Evolutionary conservation across 2,888 invertebrate genomes (phyloP).

Genomic region (Hirudinaria manillensis): DNA sequence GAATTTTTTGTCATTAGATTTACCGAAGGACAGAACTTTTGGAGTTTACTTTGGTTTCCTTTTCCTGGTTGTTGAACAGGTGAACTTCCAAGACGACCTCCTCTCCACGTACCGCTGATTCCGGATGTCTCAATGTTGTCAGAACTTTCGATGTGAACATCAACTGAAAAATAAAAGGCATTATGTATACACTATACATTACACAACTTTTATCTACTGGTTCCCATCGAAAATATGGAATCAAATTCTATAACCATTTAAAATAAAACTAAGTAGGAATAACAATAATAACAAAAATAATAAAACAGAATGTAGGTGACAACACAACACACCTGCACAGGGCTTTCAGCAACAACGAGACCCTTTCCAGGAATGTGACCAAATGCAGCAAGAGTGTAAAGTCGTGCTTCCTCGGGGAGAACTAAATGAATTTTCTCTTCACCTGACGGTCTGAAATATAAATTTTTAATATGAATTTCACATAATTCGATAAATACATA

Average conservation of each 20-base stretch:
- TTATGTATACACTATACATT: neutral
- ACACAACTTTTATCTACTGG: too few relatives aligned
- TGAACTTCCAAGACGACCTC: neutral
- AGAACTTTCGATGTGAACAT: neutral
- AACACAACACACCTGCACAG: neutral
- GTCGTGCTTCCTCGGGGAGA: neutral
- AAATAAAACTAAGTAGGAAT: too few relatives aligned
- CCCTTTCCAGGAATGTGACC: neutral
- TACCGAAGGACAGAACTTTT: too few relatives aligned
- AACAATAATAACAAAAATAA: too few relatives aligned
- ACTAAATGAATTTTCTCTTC: neutral
- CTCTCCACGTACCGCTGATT: neutral
- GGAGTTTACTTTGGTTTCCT: neutral
- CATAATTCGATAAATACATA: too few relatives aligned
- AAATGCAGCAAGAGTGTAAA: neutral
- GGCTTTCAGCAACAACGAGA: neutral
- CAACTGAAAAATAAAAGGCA: neutral
- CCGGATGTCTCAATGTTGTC: neutral
- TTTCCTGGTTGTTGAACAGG: slow-evolving; percentile 13
- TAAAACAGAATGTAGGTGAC: too few relatives aligned
- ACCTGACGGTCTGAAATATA: neutral
- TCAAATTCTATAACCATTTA: too few relatives aligned
- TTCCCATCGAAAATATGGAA: too few relatives aligned
- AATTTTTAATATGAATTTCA: too few relatives aligned
- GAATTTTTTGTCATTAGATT: too few relatives aligned